These are phyloP conservation scores for Naja naja DNA, from an alignment of 2,113 vertebrate species.

Conservation along the genomic window DNA sequence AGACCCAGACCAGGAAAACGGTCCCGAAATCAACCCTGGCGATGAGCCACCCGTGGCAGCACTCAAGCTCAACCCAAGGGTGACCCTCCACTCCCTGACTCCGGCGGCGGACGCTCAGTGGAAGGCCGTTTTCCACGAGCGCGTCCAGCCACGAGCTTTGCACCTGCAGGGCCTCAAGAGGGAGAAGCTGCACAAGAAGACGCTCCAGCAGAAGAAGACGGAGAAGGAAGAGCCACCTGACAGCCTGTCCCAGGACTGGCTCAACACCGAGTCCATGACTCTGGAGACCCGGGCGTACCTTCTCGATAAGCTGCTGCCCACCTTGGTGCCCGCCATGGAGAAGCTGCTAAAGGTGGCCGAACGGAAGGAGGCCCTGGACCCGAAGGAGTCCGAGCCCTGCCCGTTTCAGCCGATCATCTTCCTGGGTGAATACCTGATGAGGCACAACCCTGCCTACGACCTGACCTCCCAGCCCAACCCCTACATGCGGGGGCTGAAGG, in stretches of 20 bases:
- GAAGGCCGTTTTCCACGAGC: slow-evolving; percentile 62
- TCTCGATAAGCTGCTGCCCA: slow-evolving; percentile 77
- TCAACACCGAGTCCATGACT: slow-evolving; percentile 56
- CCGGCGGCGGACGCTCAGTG: slow-evolving; percentile 31
- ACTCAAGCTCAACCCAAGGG: not conserved
- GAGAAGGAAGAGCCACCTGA: slow-evolving; percentile 54
- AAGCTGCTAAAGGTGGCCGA: slow-evolving; percentile 68
- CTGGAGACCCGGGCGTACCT: slow-evolving; percentile 64
- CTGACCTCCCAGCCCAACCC: slow-evolving; percentile 42
- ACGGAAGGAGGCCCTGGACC: slow-evolving; percentile 64
- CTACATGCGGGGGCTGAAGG: slow-evolving; percentile 67
- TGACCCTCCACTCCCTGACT: not conserved
- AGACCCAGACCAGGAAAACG: not conserved
- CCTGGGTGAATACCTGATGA: slow-evolving; percentile 78
- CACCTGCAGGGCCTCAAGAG: slow-evolving; percentile 62
- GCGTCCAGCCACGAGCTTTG: slow-evolving; percentile 64
- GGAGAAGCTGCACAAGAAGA: slow-evolving; percentile 40
- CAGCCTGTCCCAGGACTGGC: slow-evolving; percentile 69
- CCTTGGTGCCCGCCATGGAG: slow-evolving; percentile 69
- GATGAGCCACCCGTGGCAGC: accelerated
- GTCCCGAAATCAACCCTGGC: not conserved
- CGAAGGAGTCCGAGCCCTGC: slow-evolving; percentile 23
- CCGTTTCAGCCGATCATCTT: slow-evolving; percentile 68
- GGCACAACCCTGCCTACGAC: slow-evolving; percentile 65
- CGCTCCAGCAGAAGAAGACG: slow-evolving; percentile 53